These are phyloP conservation scores for Sebastes alutus DNA, from an alignment of 2,797 vertebrate species.

Conservation along the genomic window DNA sequence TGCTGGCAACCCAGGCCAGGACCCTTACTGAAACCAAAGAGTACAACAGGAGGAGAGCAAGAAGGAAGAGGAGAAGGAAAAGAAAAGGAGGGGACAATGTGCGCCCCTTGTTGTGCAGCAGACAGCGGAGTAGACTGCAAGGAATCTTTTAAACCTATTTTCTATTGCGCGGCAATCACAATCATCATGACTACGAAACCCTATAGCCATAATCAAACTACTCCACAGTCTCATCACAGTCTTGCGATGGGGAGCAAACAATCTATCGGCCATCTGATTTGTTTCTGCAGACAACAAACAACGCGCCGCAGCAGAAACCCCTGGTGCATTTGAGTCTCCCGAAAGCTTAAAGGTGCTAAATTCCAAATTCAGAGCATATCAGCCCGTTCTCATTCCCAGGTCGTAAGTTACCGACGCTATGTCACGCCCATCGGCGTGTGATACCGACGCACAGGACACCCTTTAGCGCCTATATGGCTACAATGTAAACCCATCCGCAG, in stretches of 20 bases:
- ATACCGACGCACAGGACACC: background rate
- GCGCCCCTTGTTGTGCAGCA: background rate
- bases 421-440: background rate
- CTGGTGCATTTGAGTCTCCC: slow-evolving; percentile 17
- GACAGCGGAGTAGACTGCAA: background rate
- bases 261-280: slow-evolving; percentile 40
- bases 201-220: slow-evolving; percentile 32
- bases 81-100: background rate
- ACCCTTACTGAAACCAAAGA: slow-evolving; percentile 6
- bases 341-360: slow-evolving; percentile 17
- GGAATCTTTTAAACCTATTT: slow-evolving; percentile 24
- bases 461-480: no score
- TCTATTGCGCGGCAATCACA: slow-evolving; percentile 31
- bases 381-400: background rate
- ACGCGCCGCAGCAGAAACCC: background rate
- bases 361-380: background rate
- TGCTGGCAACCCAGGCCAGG: background rate
- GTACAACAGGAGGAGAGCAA: background rate
- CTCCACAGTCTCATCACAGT: slow-evolving; percentile 33
- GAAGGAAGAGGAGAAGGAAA: background rate
- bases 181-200: slow-evolving; percentile 25
- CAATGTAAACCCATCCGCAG: no score
- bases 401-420: background rate
- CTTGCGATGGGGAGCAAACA: slow-evolving; percentile 14
- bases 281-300: slow-evolving; percentile 32